Percentiles rank a stretch among this genome's conserved stretches.
phyloP scores from a whole-genome alignment of 2,113 vertebrate genomes.

The Gambusia holbrooki region DNA sequence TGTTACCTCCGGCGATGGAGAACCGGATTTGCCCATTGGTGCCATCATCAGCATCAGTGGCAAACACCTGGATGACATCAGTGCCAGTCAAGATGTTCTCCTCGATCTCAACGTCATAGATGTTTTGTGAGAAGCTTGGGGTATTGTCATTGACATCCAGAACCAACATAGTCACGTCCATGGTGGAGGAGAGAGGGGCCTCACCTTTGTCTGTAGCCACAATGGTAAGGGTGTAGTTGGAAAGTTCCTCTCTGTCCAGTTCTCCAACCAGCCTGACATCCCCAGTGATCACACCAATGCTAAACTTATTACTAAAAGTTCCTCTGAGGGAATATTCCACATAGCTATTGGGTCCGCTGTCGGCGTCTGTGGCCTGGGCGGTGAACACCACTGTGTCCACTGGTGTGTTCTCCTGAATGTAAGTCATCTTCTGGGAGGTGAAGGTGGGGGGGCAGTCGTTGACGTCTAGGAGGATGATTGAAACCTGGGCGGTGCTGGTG shows the following conservation, averaged over 20 bases:
- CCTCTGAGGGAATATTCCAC: constrained; percentile 90
- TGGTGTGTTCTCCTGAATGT: constrained; percentile 92
- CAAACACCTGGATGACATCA: constrained; percentile 88
- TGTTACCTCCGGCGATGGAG: constrained; percentile 81
- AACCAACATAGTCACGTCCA: constrained; percentile 87
- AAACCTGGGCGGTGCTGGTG: constrained; percentile 93
- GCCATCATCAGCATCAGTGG: constrained; percentile 89
- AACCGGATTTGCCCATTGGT: constrained; percentile 94
- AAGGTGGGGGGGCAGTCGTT: constrained; percentile 92
- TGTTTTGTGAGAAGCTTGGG: constrained; percentile 87
- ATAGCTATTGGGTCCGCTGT: constrained; percentile 97
- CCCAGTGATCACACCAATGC: constrained; percentile 88
- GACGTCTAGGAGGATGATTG: constrained; percentile 92
- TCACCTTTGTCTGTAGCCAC: constrained; percentile 94
- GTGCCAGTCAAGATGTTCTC: constrained; percentile 90
- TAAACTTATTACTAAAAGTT: constrained; percentile 84
- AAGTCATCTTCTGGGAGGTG: constrained; percentile 88
- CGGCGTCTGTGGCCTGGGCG: constrained; percentile 86
- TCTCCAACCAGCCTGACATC: constrained; percentile 88
- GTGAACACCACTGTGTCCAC: constrained; percentile 90
- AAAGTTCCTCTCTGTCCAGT: constrained; percentile 89
- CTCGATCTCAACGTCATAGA: constrained; percentile 88
- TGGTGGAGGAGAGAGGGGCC: constrained; percentile 86
- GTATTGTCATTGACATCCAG: constrained; percentile 95
- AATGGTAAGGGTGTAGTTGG: constrained; percentile 90